Evolutionary conservation across 2,888 invertebrate genomes (phyloP).

Genomic region (Mesochorus sp.): DNA sequence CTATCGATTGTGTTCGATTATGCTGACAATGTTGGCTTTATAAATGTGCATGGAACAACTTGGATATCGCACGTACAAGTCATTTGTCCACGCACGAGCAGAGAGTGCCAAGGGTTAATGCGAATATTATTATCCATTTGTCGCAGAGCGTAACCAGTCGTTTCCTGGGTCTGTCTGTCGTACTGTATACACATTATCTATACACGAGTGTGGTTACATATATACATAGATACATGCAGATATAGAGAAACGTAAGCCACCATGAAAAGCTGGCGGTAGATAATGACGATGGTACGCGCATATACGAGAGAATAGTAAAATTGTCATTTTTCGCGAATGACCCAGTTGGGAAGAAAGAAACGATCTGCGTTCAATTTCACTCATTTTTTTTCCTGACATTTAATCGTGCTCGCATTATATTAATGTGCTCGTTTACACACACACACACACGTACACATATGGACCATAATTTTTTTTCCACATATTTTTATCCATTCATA

Average conservation of each 20-base stretch:
- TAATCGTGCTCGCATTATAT: no score
- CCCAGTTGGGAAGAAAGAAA: slow-evolving; percentile 32
- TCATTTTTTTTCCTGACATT: slow-evolving; percentile 42
- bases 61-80: neutral
- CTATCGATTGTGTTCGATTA: no score
- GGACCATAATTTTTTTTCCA: slow-evolving; percentile 15
- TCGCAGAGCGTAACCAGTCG: slow-evolving; percentile 61
- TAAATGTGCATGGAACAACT: neutral
- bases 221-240: neutral
- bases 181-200: neutral
- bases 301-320: slow-evolving; percentile 42
- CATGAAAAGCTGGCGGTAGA: neutral
- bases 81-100: slow-evolving; percentile 26
- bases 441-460: neutral
- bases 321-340: slow-evolving; percentile 51
- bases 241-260: slow-evolving; percentile 2
- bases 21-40: neutral
- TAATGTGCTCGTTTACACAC: neutral
- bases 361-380: slow-evolving; percentile 24
- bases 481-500: slow-evolving; percentile 29
- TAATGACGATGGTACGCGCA: slow-evolving; percentile 50
- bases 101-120: slow-evolving; percentile 46
- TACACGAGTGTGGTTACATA: no score
- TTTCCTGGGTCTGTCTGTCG: slow-evolving; percentile 58
- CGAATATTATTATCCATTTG: slow-evolving; percentile 66